Base-by-base conservation (phyloP, 1,140 invertebrate species). In the Rhopalosiphum padi region DNA sequence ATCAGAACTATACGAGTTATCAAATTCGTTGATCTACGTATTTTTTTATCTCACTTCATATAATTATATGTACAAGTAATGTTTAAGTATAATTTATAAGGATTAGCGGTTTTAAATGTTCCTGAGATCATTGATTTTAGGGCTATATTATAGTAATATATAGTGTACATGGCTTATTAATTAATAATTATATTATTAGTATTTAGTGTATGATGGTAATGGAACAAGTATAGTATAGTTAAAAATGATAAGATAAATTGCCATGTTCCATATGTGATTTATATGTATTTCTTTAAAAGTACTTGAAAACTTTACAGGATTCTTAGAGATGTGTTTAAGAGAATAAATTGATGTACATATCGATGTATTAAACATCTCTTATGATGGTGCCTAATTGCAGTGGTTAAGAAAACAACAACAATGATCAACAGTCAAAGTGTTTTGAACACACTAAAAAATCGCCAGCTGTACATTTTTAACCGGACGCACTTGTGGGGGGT, bases 381-480 rank as follows among this genome's bases (percentile, higher is more conserved):
- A 25, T 48, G 37, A 15, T 2, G 48, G 48, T 53, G 60, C 60
- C 60, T 77, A 53, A 89, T 53, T 89, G 48, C n/a, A n/a, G n/a
- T 89, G 22, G n/a, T 6, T 77, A 46, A 88, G 35, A 41, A 89
- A 89, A 89, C 55, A 55, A 89, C 53, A 55, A 55, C 88, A 89
- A 89, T 89, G 53, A 89, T 89, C 88, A 89, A 55, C 88, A 55
- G 88, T 55, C 88, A 68, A 60, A 68, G 89, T 90, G 89, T 90
- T 68, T 68, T 43, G 23, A 90, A 90, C n/a, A 48, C 89, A 68
- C 89, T 90, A 37, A 90, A 68, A 90, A 90, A 60, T 90, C 35
- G 88, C 88, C 88, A 41, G 89, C 55, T 68, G 89, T 60, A 90
- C 53, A 43, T 41, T 60, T 90, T 60, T 68, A 68, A 60, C 89